phyloP scores from a whole-genome alignment of 2,888 invertebrate species.

The Galeruca laticollis region DNA sequence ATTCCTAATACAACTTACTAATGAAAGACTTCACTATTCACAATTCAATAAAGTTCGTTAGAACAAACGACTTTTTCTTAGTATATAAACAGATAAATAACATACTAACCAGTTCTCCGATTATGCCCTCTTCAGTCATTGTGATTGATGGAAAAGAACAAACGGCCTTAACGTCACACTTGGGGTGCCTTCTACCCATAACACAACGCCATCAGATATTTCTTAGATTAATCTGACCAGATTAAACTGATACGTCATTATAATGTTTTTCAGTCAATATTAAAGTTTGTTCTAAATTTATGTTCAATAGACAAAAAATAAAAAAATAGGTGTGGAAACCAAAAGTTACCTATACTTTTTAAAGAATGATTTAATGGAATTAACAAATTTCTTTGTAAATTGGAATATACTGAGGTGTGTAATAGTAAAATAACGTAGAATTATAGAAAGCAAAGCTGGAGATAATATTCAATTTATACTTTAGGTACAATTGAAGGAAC shows the following conservation, averaged over 20 bases:
- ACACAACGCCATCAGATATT: constrained; percentile 41
- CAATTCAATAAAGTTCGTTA: background rate
- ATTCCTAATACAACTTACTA: too few species aligned
- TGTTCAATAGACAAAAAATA: background rate
- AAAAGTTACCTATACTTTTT: too few species aligned
- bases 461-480: too few species aligned
- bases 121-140: constrained; percentile 38
- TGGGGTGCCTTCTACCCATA: constrained; percentile 56
- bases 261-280: constrained; percentile 17
- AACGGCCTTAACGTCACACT: constrained; percentile 60
- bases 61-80: background rate
- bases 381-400: too few species aligned
- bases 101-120: constrained; percentile 34
- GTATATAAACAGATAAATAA: constrained; percentile 28
- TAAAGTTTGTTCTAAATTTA: background rate
- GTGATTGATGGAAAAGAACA: constrained; percentile 63
- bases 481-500: too few species aligned
- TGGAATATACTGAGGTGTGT: too few species aligned
- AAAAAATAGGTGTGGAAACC: too few species aligned
- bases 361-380: too few species aligned
- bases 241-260: constrained; percentile 31
- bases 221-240: constrained; percentile 33
- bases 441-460: too few species aligned
- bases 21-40: too few species aligned
- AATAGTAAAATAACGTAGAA: too few species aligned